Evolutionary conservation across 2,113 vertebrate species (phyloP).

Genomic region (Entomyzon cyanotis): DNA sequence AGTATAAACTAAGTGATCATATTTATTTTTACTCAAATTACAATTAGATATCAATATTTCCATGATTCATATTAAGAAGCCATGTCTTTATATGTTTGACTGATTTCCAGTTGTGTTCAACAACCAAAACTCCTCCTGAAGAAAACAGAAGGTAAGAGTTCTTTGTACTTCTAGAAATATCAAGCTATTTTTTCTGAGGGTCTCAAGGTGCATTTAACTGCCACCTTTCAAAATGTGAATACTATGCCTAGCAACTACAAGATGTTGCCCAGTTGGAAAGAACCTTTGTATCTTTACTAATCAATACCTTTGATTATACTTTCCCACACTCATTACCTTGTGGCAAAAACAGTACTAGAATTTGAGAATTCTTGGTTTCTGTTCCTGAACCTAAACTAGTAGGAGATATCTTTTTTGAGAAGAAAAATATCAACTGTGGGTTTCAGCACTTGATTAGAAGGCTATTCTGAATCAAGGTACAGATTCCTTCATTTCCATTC

Average conservation of each 20-base stretch:
- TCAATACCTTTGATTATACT: not conserved
- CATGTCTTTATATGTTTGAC: not conserved
- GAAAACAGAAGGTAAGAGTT: not conserved
- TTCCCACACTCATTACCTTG: not conserved
- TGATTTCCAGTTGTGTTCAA: not conserved
- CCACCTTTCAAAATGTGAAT: not conserved
- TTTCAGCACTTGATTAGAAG: not conserved
- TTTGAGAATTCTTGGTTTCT: not conserved
- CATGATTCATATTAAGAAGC: not conserved
- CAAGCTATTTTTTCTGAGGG: not conserved
- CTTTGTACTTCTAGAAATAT: not conserved
- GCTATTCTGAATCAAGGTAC: not conserved
- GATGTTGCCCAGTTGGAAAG: not conserved
- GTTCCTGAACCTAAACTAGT: not conserved
- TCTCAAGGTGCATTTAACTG: not conserved
- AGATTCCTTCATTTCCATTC: not conserved
- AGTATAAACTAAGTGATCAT: not conserved
- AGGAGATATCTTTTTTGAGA: not conserved
- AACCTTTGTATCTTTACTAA: not conserved
- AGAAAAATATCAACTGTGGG: not conserved
- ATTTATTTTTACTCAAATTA: not conserved
- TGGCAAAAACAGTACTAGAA: not conserved
- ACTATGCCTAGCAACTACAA: not conserved
- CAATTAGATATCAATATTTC: not conserved
- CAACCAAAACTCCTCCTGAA: not conserved